Evolutionary conservation across 2,113 vertebrate genomes (phyloP).

Genomic region (Ailurus styani): DNA sequence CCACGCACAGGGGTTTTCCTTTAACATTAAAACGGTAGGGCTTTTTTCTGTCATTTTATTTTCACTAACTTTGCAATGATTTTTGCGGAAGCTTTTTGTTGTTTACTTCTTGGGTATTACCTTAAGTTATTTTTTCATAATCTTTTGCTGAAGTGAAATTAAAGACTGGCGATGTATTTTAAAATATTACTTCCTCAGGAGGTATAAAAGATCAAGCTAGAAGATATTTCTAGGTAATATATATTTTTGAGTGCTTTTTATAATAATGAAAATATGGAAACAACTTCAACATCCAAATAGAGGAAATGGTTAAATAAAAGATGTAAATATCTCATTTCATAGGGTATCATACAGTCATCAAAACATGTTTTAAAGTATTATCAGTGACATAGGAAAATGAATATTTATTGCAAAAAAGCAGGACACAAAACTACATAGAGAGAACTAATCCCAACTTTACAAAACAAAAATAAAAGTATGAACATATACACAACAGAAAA

Average conservation of each 20-base stretch:
- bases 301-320: background rate
- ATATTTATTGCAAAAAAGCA: background rate
- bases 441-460: conserved; percentile 11
- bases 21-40: background rate
- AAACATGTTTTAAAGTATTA: conserved; percentile 5
- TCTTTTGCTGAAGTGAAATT: background rate
- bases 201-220: background rate
- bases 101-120: background rate
- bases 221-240: background rate
- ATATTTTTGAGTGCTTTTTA: background rate
- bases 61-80: background rate
- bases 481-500: background rate
- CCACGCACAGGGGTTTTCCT: background rate
- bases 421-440: background rate
- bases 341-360: background rate
- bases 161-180: background rate
- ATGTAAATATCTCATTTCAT: background rate
- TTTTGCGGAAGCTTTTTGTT: background rate
- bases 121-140: conserved; percentile 25
- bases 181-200: background rate
- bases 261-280: background rate
- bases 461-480: background rate
- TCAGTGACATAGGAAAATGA: background rate
- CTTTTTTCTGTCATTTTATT: background rate
- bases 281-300: background rate